Evolutionary conservation across 2,113 vertebrate species (phyloP), one percentile per base, ranked within the genome.

Genomic region (Gambusia holbrooki): DNA sequence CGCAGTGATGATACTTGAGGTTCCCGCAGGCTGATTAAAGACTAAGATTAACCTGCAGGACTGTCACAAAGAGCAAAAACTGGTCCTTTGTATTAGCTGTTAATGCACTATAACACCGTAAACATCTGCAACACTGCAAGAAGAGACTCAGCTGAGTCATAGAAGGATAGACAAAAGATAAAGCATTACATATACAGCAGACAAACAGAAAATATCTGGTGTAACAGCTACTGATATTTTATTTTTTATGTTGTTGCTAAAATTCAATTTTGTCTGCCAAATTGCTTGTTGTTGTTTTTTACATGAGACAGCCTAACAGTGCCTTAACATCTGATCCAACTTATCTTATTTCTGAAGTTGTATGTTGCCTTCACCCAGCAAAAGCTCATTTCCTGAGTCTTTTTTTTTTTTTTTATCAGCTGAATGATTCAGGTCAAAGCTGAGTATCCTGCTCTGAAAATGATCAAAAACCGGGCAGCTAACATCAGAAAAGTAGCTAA

Each of bases 1-100:
- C 73, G 25, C 58, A 77, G 54, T 13, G 74, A 77, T 82, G 83
- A 81, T 66, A 74, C 69, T 64, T 2, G 65, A 42, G 68, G 32
- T 85, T 85, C 80, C 73, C 61, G 17, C 27, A 71, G 75, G 65
- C 62, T 60, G 17, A 10, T 73, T 66, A 65, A 71, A 81, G 60
- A 67, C 48, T 8, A 51, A 73, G 74, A 80, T 74, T 79, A 84
- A 84, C 78, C 84, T 69, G 83, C 69, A 30, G 32, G 5, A 74
- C 71, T 30, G 71, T 79, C 73, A 70, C 80, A 74, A 72, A 84
- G 85, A 83, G 84, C 81, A 84, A 37, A 71, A 68, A 32, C 30
- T 1, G 74, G 82, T 79, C 48, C 48, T 51, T 19, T 51, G 48
- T 22, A 81, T 86, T 82, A 85, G 76, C 80, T 35, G 75, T 8